Evolutionary conservation across 1,140 invertebrate species (phyloP).

Genomic region (Panonychus citri): DNA sequence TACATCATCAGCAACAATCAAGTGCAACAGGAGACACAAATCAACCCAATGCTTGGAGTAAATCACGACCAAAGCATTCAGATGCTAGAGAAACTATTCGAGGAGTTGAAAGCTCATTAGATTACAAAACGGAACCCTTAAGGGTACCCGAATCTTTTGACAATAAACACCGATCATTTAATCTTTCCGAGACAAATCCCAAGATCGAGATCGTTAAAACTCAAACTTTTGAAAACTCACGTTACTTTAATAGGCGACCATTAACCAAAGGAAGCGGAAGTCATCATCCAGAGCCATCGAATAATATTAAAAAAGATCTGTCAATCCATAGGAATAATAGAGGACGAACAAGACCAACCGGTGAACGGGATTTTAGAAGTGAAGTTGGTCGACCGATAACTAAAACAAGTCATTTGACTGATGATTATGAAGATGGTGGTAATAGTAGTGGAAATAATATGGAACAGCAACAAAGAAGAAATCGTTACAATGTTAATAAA

Average conservation of each 20-base stretch:
- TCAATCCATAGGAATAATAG: too few species aligned
- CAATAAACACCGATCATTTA: neutral
- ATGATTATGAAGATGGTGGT: conserved; percentile 3
- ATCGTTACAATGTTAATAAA: neutral
- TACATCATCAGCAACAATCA: neutral
- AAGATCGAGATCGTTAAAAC: conserved; percentile 8
- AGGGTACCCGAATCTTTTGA: neutral
- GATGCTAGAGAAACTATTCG: conserved; percentile 3
- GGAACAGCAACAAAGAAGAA: neutral
- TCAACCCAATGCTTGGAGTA: conserved; percentile 6
- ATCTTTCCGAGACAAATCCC: neutral
- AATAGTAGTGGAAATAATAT: conserved; percentile 1
- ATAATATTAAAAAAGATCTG: too few species aligned
- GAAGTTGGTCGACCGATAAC: conserved; percentile 13
- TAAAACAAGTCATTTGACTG: conserved; percentile 4
- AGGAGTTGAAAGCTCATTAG: neutral
- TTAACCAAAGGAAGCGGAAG: neutral
- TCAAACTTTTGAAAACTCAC: conserved; percentile 13
- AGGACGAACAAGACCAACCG: neutral
- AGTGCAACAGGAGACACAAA: conserved; percentile 5
- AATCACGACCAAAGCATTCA: neutral
- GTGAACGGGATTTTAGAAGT: conserved; percentile 8
- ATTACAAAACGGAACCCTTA: neutral
- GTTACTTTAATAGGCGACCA: neutral
- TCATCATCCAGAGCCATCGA: neutral